Percentiles rank a stretch among this genome's conserved stretches.
These are phyloP conservation scores for Vulpes vulpes DNA, from an alignment of 2,113 vertebrate species.

Conservation along the genomic window DNA sequence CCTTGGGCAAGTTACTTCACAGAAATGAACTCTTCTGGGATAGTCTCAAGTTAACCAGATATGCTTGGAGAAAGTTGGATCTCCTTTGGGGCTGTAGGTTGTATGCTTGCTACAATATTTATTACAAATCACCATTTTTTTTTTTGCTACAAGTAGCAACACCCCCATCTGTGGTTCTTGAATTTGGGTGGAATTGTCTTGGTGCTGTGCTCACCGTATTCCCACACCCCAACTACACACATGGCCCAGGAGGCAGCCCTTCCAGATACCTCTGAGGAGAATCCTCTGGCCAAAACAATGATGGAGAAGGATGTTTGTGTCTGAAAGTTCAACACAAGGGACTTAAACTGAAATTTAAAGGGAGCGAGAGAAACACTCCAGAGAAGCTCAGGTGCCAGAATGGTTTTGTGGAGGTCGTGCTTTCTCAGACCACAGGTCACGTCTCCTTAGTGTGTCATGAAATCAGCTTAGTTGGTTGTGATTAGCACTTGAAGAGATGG, in stretches of 20 bases:
- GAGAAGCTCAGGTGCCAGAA: neutral
- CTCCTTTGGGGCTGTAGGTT: neutral
- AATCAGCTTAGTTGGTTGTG: neutral
- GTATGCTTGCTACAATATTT: neutral
- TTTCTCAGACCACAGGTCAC: neutral
- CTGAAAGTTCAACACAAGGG: neutral
- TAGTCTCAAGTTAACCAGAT: neutral
- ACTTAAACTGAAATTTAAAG: neutral
- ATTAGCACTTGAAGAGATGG: neutral
- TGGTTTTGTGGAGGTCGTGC: neutral
- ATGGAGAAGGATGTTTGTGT: neutral
- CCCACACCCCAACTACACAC: neutral
- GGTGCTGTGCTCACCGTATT: accelerated
- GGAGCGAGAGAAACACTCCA: neutral
- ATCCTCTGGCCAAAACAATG: neutral
- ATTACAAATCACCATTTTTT: neutral
- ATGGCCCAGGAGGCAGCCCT: neutral
- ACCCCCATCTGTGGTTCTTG: neutral
- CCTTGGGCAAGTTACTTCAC: neutral
- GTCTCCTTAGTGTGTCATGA: neutral
- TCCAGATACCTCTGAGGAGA: neutral
- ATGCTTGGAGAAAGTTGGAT: neutral
- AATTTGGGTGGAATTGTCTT: neutral
- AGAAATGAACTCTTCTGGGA: neutral
- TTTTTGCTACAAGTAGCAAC: neutral